Base-by-base conservation (phyloP, 2,113 vertebrate genomes). In the Solenodon paradoxus region DNA sequence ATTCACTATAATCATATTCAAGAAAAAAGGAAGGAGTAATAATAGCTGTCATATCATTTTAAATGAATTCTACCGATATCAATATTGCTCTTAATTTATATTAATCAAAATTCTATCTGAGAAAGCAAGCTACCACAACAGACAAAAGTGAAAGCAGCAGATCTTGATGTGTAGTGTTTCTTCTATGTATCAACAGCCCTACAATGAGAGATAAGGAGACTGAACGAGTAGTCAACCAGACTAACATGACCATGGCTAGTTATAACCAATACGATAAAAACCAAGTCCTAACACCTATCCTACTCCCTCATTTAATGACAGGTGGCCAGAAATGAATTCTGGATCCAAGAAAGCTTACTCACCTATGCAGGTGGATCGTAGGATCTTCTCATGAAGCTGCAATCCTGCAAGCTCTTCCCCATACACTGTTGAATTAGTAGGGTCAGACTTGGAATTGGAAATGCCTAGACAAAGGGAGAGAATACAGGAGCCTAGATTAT, bases 361-460 rank as follows among this genome's bases (percentile, higher is more conserved):
- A 96, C 97, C 96, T 59, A 3, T 4, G 30, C 79, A 94, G 55
- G 61, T 9, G 38, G 51, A 47, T 87, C 57, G 89, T 8, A 75
- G 66, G 35, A 72, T 51, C 93, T 90, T 96, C 90, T 97, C 96
- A 0, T 80, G 89, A 42, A 94, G 55, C 42, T 86, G 87, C 6
- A 88, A 4, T 11, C 95, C 93, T 20, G 71, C 42, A 53, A 63
- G 89, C 16, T 95, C 96, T 55, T 95, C 64, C 53, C 88, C 93
- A 12, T 26, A 55, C 11, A 83, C 96, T 22, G 49, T 1, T 40
- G 90, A 35, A 35, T 77, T 55, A 80, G 66, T 80, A 30, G 47
- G 74, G 47, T 81, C 92, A 80, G 86, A 55, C 88, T 96, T 97
- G n/a, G 95, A 61, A 68, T 1, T 77, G 40, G 95, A 95, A 84